A percentile compares a stretch with the other conserved stretches of the same genome.
phyloP scores from a whole-genome alignment of 2,888 invertebrate genomes.

The Copidosoma aretas region DNA sequence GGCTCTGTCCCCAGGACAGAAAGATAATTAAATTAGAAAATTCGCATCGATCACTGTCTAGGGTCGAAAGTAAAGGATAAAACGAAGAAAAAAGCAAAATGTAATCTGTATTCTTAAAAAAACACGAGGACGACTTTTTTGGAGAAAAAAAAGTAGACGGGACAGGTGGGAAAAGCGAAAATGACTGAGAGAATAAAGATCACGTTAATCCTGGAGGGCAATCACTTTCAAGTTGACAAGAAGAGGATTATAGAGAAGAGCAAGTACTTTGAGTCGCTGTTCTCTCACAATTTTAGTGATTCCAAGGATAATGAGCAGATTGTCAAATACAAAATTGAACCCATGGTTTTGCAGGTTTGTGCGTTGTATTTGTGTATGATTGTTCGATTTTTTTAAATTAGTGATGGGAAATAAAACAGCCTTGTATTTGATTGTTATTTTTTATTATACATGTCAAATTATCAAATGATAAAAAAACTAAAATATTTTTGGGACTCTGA shows the following conservation, averaged over 20 bases:
- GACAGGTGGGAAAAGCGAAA: conserved; percentile 14
- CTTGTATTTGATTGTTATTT: background rate
- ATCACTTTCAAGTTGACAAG: conserved; percentile 45
- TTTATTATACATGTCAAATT: background rate
- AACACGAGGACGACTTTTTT: background rate
- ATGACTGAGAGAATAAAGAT: conserved; percentile 33
- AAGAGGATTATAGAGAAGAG: conserved; percentile 48
- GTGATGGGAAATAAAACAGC: background rate
- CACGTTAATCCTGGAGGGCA: conserved; percentile 44
- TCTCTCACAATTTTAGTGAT: conserved; percentile 51
- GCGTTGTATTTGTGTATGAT: background rate
- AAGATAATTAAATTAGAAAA: too few species aligned
- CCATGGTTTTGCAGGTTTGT: conserved; percentile 46
- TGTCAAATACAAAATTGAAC: conserved; percentile 51
- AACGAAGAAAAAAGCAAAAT: background rate
- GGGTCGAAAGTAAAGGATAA: too few species aligned
- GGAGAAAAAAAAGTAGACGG: background rate
- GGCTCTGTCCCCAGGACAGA: too few species aligned
- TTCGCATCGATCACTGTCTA: too few species aligned
- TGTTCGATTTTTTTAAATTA: too few species aligned
- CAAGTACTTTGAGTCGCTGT: conserved; percentile 51
- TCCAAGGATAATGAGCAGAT: conserved; percentile 46
- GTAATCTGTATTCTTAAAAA: too few species aligned
- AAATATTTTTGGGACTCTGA: too few species aligned
- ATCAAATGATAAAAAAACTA: too few species aligned